Percentiles rank a stretch among this genome's conserved stretches.
phyloP scores from a whole-genome alignment of 2,797 vertebrate genomes.

The Pantherophis alleghaniensis region DNA sequence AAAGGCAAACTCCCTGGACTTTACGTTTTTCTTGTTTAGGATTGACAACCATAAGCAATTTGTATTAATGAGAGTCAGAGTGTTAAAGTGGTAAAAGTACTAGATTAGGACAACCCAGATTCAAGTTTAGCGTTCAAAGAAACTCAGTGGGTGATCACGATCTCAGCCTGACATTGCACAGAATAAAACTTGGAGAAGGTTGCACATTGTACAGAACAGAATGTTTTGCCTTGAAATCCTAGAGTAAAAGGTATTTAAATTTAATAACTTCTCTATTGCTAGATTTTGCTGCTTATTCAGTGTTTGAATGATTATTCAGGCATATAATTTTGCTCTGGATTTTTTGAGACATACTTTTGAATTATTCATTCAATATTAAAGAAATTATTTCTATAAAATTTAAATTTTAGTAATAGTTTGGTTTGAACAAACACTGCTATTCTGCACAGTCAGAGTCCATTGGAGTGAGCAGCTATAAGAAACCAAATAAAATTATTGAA shows the following conservation, averaged over 20 bases:
- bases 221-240: neutral
- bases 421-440: neutral
- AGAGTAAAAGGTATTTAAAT: neutral
- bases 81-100: neutral
- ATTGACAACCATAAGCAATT: neutral
- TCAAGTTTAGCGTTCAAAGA: neutral
- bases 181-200: neutral
- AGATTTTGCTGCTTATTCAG: neutral
- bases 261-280: neutral
- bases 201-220: neutral
- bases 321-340: neutral
- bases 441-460: neutral
- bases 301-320: neutral
- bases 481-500: neutral
- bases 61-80: neutral
- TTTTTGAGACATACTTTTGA: neutral
- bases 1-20: neutral
- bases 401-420: neutral
- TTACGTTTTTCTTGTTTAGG: neutral
- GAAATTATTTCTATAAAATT: neutral
- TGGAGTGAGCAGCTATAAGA: neutral
- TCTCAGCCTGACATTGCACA: neutral
- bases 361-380: neutral
- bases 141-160: neutral
- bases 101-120: neutral